Evolutionary conservation across 2,888 invertebrate species (phyloP).

Genomic region (Alcis repandata): DNA sequence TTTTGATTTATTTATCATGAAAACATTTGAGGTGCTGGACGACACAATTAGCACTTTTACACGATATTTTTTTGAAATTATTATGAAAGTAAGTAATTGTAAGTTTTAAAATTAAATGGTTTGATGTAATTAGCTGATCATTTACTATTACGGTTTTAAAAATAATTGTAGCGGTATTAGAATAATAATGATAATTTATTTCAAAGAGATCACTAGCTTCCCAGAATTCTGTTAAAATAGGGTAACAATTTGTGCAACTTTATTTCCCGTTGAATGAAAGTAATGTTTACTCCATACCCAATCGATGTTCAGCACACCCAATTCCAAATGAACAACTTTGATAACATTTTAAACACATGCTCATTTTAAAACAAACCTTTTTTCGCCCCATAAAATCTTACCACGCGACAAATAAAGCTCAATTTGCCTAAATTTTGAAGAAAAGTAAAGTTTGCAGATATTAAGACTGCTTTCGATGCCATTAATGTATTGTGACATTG

Average conservation of each 20-base stretch:
- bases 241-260: conserved; percentile 1
- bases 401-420: conserved; percentile 7
- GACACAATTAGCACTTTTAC: too few relatives aligned
- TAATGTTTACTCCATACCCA: conserved; percentile 36
- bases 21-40: too few relatives aligned
- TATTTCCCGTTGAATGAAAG: conserved; percentile 4
- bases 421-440: conserved; percentile 5
- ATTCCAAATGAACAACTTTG: conserved; percentile 49
- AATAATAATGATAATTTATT: too few relatives aligned
- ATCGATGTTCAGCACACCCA: conserved; percentile 44
- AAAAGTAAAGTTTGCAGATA: conserved; percentile 16
- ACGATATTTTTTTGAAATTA: too few relatives aligned
- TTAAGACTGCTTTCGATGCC: conserved; percentile 35
- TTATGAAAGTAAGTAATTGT: too few relatives aligned
- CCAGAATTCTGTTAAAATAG: not conserved
- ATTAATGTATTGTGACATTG: conserved; percentile 42
- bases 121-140: too few relatives aligned
- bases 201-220: too few relatives aligned
- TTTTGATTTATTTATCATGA: too few relatives aligned
- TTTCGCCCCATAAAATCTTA: conserved; percentile 8
- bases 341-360: conserved; percentile 42
- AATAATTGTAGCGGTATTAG: too few relatives aligned
- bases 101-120: too few relatives aligned
- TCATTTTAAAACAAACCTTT: conserved; percentile 20
- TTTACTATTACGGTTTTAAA: too few relatives aligned